Percentiles rank a stretch among this genome's conserved stretches.
Conservation (phyloP, 2,888 invertebrate species). For the Anoplius nigerrimus region DNA sequence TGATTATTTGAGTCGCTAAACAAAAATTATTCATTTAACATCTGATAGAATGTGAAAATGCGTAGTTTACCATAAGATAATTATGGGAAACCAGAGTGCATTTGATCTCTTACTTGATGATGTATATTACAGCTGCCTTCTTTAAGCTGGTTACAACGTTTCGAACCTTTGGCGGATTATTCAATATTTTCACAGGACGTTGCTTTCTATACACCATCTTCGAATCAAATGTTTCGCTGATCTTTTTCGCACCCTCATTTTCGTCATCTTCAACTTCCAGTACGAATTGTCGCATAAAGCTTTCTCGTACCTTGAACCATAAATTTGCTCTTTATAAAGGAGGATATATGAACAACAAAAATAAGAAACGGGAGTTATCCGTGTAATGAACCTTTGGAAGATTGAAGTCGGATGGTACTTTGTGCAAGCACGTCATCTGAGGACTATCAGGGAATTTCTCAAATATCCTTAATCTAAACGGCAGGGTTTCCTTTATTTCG, state of each 20-base stretch:
- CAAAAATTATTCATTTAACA: slow-evolving; percentile 19
- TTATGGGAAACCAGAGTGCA: not conserved
- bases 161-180: slow-evolving; percentile 88
- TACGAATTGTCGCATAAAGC: slow-evolving; percentile 98
- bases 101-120: slow-evolving; percentile 83
- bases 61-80: slow-evolving; percentile 1
- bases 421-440: slow-evolving; percentile 96
- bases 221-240: slow-evolving; percentile 82
- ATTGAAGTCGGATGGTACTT: slow-evolving; percentile 94
- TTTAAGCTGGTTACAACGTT: slow-evolving; percentile 87
- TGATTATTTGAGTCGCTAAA: slow-evolving; percentile 95
- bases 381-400: slow-evolving; percentile 84
- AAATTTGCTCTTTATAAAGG: slow-evolving; percentile 11
- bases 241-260: slow-evolving; percentile 76
- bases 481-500: slow-evolving; percentile 97
- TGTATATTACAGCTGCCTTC: slow-evolving; percentile 88
- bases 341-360: slow-evolving; percentile 15
- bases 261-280: slow-evolving; percentile 91
- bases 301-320: slow-evolving; percentile 87
- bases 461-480: slow-evolving; percentile 95
- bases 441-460: slow-evolving; percentile 99
- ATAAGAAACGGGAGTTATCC: slow-evolving; percentile 9
- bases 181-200: slow-evolving; percentile 87
- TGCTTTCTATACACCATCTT: slow-evolving; percentile 89
- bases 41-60: not conserved